A percentile compares a stretch with the other conserved stretches of the same genome.
Conservation (phyloP, 2,797 vertebrate genomes). For the Discoglossus pictus region DNA sequence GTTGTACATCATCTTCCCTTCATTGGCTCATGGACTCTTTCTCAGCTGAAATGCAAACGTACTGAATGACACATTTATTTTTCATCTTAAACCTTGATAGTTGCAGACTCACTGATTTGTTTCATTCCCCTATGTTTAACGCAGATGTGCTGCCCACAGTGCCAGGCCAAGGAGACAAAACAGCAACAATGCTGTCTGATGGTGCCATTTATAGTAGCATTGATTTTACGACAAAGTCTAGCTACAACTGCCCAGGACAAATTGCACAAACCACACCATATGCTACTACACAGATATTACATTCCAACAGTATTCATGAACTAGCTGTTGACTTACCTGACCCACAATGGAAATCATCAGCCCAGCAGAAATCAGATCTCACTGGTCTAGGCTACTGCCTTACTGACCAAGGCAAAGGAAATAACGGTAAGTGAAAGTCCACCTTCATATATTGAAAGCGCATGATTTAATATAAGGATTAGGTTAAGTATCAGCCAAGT, state of each 20-base stretch:
- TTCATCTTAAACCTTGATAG: slow-evolving; percentile 64
- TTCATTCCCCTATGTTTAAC: slow-evolving; percentile 61
- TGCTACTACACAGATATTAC: slow-evolving; percentile 95
- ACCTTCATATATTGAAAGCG: not conserved
- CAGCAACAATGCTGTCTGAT: slow-evolving; percentile 93
- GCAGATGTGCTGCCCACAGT: slow-evolving; percentile 84
- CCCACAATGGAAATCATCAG: slow-evolving; percentile 91
- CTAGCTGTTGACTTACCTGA: slow-evolving; percentile 95
- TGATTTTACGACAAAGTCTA: slow-evolving; percentile 95
- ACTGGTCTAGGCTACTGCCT: slow-evolving; percentile 92
- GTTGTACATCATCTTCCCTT: slow-evolving; percentile 94
- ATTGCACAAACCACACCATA: slow-evolving; percentile 93
- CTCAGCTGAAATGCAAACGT: slow-evolving; percentile 70
- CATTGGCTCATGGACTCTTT: slow-evolving; percentile 76
- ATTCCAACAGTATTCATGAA: slow-evolving; percentile 96
- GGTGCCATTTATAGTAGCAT: slow-evolving; percentile 99
- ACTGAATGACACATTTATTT: slow-evolving; percentile 69
- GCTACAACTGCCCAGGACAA: slow-evolving; percentile 91
- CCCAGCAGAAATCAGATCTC: slow-evolving; percentile 94
- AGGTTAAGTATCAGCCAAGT: slow-evolving; percentile 7
- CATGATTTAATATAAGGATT: not conserved
- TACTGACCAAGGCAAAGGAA: slow-evolving; percentile 95
- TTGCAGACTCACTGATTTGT: slow-evolving; percentile 61
- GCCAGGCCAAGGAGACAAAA: slow-evolving; percentile 90
- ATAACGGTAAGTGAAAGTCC: slow-evolving; percentile 84